phyloP scores from a whole-genome alignment of 2,113 vertebrate genomes.

The Tupaia tana region DNA sequence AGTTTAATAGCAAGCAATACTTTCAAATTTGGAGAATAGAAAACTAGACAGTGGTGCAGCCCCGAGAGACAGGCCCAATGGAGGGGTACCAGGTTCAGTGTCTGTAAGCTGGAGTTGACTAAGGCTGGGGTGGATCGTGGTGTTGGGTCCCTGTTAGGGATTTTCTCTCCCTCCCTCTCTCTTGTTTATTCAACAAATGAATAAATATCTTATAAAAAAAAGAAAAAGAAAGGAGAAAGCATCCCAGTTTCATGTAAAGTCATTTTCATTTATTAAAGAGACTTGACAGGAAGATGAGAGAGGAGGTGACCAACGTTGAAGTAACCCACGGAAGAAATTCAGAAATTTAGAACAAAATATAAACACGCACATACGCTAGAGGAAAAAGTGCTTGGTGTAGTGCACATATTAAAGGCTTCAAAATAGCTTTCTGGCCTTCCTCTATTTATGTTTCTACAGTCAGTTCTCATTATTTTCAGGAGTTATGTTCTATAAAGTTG shows the following conservation, averaged over 20 bases:
- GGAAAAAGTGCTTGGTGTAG: background rate
- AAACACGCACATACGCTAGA: background rate
- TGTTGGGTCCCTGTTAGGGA: no score
- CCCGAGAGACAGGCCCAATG: no score
- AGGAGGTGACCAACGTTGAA: background rate
- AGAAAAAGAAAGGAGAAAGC: background rate
- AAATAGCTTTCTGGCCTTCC: background rate
- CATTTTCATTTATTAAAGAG: background rate
- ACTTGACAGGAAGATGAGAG: background rate
- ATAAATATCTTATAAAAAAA: no score
- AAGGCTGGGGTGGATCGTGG: no score
- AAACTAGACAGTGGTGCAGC: background rate
- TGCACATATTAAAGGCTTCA: background rate
- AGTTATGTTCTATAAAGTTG: background rate
- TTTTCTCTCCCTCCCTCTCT: no score
- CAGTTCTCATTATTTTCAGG: background rate
- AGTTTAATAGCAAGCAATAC: background rate
- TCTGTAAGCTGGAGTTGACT: no score
- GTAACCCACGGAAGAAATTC: background rate
- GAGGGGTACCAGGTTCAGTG: no score
- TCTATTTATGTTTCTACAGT: background rate
- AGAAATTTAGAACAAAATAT: background rate
- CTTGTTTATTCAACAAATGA: no score
- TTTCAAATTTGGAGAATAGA: slow-evolving; percentile 20
- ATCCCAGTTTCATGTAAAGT: background rate